Conservation (phyloP, 2,888 invertebrate genomes). For the Poecilobothrus nobilitatus region DNA sequence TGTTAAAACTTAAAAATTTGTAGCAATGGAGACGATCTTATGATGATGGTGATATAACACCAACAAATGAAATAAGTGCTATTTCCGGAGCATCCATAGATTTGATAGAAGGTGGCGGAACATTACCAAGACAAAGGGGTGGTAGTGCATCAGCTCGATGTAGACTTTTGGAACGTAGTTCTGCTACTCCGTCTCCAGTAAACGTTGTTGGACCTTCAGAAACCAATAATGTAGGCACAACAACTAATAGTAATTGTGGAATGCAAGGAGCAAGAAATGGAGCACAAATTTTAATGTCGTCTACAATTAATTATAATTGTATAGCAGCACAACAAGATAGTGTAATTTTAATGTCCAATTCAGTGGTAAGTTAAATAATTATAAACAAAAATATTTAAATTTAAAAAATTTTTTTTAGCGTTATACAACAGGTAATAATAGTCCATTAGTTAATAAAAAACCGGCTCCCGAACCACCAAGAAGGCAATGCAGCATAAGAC, state of each 20-base stretch:
- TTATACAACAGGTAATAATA: conserved; percentile 52
- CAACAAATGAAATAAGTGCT: conserved; percentile 63
- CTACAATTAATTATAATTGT: background rate
- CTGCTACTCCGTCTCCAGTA: background rate
- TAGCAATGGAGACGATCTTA: conserved; percentile 65
- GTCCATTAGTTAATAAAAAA: conserved; percentile 67
- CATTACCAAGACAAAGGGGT: conserved; percentile 64
- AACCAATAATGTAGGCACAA: background rate
- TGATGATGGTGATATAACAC: conserved; percentile 85
- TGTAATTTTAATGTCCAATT: conserved; percentile 19
- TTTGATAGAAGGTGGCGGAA: conserved; percentile 65
- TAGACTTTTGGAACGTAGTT: conserved; percentile 31
- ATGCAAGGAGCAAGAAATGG: background rate
- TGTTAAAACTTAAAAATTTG: background rate
- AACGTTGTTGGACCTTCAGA: background rate
- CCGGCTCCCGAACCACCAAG: conserved; percentile 75
- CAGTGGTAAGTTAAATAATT: conserved; percentile 13
- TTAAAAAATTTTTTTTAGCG: conserved; percentile 33
- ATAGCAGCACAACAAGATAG: conserved; percentile 11
- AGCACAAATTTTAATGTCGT: background rate
- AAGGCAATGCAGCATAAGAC: conserved; percentile 52
- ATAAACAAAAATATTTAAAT: background rate
- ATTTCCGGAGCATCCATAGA: conserved; percentile 34
- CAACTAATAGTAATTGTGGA: background rate
- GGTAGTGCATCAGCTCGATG: conserved; percentile 23